These are phyloP conservation scores for Ornithoptera priamus DNA, from an alignment of 2,888 invertebrate genomes.

Conservation along the genomic window DNA sequence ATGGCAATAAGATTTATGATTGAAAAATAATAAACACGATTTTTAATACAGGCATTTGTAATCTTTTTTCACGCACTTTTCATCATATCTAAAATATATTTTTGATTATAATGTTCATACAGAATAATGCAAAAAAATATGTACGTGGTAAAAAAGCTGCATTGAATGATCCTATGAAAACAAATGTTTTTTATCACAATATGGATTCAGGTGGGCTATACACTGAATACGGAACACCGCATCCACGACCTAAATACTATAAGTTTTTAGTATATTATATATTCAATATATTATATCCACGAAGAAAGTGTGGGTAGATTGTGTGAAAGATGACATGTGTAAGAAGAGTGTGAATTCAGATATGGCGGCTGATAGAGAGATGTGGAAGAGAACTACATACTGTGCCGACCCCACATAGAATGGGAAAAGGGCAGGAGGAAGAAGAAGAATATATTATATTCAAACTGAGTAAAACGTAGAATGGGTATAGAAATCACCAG, in stretches of 20 bases:
- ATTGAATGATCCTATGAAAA: slow-evolving; percentile 11
- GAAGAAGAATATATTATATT: too few species aligned
- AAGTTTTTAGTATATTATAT: background rate
- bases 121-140: background rate
- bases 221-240: background rate
- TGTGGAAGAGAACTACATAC: too few species aligned
- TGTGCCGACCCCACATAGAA: too few species aligned
- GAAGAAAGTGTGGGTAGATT: too few species aligned
- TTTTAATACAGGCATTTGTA: background rate
- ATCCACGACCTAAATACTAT: slow-evolving; percentile 4
- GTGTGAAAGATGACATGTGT: too few species aligned
- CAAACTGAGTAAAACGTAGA: too few species aligned
- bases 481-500: too few species aligned
- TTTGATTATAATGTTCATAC: background rate
- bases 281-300: background rate
- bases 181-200: slow-evolving; percentile 23
- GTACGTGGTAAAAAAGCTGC: background rate
- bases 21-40: background rate
- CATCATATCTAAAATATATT: background rate
- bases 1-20: background rate
- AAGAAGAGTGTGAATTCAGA: too few species aligned
- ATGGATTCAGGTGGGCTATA: slow-evolving; percentile 11
- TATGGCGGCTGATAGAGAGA: too few species aligned
- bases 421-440: too few species aligned
- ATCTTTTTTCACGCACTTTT: background rate